Percentiles rank a stretch among this genome's conserved stretches.
Evolutionary conservation across 2,113 vertebrate genomes (phyloP).

Genomic region (Bettongia penicillata): DNA sequence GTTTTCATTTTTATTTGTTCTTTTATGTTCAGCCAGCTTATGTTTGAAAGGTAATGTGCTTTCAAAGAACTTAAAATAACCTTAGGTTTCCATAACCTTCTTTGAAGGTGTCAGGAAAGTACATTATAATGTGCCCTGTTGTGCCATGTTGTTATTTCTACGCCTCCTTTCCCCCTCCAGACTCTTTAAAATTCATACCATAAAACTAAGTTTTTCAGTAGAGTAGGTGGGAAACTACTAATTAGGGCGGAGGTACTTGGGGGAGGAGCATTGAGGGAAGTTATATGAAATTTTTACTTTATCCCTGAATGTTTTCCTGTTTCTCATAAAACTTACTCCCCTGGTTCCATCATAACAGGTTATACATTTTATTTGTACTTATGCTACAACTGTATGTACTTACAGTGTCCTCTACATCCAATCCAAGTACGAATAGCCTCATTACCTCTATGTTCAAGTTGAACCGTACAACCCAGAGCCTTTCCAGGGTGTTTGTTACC

Average conservation of each 20-base stretch:
- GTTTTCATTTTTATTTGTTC: constrained; percentile 57
- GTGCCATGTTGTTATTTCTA: constrained; percentile 9
- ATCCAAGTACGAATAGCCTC: not conserved
- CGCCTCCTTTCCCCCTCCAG: not conserved
- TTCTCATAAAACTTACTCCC: constrained; percentile 38
- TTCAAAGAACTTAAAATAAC: constrained; percentile 41
- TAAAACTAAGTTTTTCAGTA: constrained; percentile 9
- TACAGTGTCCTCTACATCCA: not conserved
- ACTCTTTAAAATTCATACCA: not conserved
- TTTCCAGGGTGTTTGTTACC: not conserved
- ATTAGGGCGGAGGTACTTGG: not conserved
- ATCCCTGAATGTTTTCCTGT: not conserved
- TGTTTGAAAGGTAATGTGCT: constrained; percentile 53
- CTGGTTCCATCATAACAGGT: not conserved
- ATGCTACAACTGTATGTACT: not conserved
- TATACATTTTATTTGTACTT: not conserved
- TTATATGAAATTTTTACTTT: constrained; percentile 5
- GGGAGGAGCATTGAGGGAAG: not conserved
- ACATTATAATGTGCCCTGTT: not conserved
- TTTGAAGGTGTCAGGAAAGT: constrained; percentile 33
- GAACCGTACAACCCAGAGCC: not conserved
- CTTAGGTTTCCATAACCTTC: constrained; percentile 12
- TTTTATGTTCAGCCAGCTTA: constrained; percentile 38
- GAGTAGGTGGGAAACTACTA: not conserved
- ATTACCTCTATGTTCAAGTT: not conserved